Conservation (phyloP, 2,113 vertebrate species). For the Ameiurus melas region DNA sequence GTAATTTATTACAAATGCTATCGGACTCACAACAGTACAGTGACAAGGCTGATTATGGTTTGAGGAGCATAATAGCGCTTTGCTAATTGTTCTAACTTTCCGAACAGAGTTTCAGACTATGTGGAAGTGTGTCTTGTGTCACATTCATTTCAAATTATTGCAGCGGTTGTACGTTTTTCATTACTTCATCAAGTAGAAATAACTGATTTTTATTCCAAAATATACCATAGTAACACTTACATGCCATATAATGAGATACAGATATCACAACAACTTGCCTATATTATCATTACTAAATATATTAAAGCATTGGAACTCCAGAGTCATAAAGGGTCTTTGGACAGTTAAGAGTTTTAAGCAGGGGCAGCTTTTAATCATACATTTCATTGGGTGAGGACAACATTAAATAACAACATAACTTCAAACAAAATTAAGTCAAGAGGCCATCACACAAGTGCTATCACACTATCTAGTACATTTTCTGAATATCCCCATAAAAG, state of each 20-base stretch:
- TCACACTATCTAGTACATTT: background rate
- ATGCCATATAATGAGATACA: background rate
- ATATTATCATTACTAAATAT: background rate
- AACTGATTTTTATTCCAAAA: background rate
- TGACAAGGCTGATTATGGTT: slow-evolving; percentile 55
- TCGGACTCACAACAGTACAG: slow-evolving; percentile 51
- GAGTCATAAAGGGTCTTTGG: background rate
- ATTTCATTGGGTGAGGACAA: background rate
- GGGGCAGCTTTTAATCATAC: background rate
- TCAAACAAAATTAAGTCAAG: background rate
- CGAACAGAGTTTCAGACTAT: slow-evolving; percentile 59
- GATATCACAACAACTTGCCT: background rate
- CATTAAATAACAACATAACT: background rate
- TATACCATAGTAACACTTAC: background rate
- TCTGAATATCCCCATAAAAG: background rate
- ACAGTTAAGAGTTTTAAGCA: background rate
- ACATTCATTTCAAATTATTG: background rate
- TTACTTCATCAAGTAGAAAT: background rate
- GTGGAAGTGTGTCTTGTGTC: background rate
- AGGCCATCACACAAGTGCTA: background rate
- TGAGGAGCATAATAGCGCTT: slow-evolving; percentile 40
- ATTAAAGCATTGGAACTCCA: background rate
- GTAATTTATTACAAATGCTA: slow-evolving; percentile 62
- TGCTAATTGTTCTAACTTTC: slow-evolving; percentile 47
- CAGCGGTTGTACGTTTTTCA: background rate